Conservation (phyloP, 2,797 vertebrate genomes). For the Bradypodion ventrale region DNA sequence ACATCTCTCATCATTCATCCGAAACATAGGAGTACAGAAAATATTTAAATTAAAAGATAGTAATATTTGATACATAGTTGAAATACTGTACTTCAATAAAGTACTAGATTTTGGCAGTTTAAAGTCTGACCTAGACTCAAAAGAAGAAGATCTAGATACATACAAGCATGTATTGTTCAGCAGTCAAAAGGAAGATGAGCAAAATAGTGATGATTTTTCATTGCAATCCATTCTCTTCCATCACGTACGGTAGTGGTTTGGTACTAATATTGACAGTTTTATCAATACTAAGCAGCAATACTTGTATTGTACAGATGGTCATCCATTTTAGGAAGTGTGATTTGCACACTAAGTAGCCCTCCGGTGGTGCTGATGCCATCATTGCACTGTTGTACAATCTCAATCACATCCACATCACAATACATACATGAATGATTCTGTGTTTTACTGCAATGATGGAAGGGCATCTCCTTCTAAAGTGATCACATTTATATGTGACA, state of each 20-base stretch:
- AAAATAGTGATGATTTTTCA: not conserved
- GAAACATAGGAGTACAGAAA: slow-evolving; percentile 5
- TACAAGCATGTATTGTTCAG: not conserved
- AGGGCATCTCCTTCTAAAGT: not conserved
- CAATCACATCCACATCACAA: not conserved
- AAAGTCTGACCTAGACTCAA: no score
- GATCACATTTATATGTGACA: not conserved
- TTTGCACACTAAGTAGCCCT: not conserved
- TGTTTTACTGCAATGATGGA: not conserved
- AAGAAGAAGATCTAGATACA: not conserved
- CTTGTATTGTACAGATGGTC: not conserved
- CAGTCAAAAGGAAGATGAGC: not conserved
- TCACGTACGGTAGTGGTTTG: not conserved
- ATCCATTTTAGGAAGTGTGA: not conserved
- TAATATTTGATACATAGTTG: not conserved
- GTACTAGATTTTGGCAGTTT: no score
- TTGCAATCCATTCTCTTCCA: not conserved
- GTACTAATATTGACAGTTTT: not conserved
- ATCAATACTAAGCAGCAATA: no score
- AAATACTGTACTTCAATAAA: not conserved
- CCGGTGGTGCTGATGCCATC: not conserved
- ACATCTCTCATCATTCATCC: not conserved
- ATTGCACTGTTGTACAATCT: not conserved
- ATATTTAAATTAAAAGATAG: slow-evolving; percentile 21
- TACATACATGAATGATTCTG: not conserved